Percentiles rank a stretch among this genome's conserved stretches.
Evolutionary conservation across 2,888 invertebrate species (phyloP).

Genomic region (Ochropleura plecta): DNA sequence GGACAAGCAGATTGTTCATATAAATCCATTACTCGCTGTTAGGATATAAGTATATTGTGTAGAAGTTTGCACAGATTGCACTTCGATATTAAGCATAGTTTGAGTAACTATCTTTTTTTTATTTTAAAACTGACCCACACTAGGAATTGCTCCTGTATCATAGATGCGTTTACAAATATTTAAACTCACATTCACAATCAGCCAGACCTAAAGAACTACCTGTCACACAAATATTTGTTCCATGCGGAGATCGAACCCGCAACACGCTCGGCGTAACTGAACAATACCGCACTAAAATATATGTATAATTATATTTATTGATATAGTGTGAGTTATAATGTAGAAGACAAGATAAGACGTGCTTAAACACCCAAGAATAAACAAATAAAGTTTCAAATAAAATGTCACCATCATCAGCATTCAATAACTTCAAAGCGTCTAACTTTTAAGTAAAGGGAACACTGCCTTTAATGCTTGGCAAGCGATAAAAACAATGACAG

Average conservation of each 20-base stretch:
- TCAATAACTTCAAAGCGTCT: slow-evolving; percentile 4
- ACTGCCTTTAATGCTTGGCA: slow-evolving; percentile 40
- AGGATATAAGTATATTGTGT: slow-evolving; percentile 9
- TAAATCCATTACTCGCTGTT: slow-evolving; percentile 26
- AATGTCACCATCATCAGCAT: slow-evolving; percentile 4
- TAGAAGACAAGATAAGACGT: no score
- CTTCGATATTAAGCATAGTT: slow-evolving; percentile 21
- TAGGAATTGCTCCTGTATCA: no score
- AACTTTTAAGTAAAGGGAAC: slow-evolving; percentile 38
- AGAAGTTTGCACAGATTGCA: slow-evolving; percentile 20
- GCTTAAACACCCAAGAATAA: background rate
- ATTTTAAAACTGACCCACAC: no score
- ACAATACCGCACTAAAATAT: background rate
- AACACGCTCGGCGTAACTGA: background rate
- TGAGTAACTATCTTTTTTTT: background rate
- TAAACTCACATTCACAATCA: no score
- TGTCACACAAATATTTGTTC: no score
- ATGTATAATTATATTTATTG: no score
- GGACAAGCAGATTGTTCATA: slow-evolving; percentile 20
- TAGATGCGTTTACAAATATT: no score
- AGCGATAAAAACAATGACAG: slow-evolving; percentile 60
- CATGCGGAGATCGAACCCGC: no score
- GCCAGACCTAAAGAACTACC: no score
- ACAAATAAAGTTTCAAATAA: slow-evolving; percentile 7
- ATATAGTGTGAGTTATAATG: no score